phyloP scores from a whole-genome alignment of 1,140 invertebrate species.

The Nasonia longicornis region DNA sequence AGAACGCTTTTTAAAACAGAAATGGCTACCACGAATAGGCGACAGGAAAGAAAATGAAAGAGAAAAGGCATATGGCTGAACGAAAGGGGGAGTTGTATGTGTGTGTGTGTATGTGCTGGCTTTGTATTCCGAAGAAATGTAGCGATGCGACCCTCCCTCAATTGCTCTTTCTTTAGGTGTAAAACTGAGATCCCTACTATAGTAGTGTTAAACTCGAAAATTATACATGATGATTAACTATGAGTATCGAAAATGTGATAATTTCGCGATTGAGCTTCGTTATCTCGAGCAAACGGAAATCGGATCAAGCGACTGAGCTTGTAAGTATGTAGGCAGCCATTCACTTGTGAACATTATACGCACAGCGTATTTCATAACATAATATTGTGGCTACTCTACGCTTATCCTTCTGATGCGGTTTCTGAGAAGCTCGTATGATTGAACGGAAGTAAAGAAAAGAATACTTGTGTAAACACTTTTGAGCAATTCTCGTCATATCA shows the following conservation, averaged over 20 bases:
- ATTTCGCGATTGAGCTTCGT: conserved; percentile 16
- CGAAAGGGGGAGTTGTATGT: not conserved
- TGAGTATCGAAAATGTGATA: not conserved
- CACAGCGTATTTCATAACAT: not conserved
- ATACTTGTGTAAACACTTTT: conserved; percentile 25
- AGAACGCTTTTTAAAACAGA: conserved; percentile 49
- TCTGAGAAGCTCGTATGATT: conserved; percentile 32
- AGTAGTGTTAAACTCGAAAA: no score
- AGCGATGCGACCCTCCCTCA: conserved; percentile 4
- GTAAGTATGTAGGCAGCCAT: conserved; percentile 14
- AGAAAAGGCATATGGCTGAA: conserved; percentile 11
- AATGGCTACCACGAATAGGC: conserved; percentile 49
- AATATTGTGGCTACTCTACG: conserved; percentile 30
- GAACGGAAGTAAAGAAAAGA: conserved; percentile 35
- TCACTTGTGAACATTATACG: conserved; percentile 17
- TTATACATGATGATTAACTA: not conserved
- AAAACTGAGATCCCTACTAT: conserved; percentile 9
- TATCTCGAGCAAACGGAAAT: conserved; percentile 32
- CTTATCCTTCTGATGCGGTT: conserved; percentile 21
- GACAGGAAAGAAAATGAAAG: conserved; percentile 37
- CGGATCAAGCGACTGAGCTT: conserved; percentile 20
- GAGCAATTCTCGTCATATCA: not conserved
- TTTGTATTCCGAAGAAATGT: not conserved
- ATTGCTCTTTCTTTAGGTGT: conserved; percentile 22
- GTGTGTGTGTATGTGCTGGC: conserved; percentile 3